phyloP scores from a whole-genome alignment of 1,140 invertebrate species.

The Aphaenogaster rudis region DNA sequence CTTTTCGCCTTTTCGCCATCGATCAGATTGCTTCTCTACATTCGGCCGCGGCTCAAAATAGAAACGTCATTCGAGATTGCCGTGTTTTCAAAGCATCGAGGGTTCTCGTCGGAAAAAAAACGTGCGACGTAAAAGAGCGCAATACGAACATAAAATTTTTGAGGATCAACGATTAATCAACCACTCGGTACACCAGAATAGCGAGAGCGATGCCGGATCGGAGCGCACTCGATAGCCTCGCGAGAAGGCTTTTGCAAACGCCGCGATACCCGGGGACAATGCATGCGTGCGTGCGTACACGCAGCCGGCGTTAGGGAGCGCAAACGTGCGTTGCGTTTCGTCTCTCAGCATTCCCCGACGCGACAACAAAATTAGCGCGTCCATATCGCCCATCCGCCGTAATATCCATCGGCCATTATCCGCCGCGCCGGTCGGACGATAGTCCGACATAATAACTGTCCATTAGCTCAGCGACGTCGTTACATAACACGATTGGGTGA shows the following conservation, averaged over 20 bases:
- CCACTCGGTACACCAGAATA: conserved; percentile 11
- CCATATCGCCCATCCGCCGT: conserved; percentile 21
- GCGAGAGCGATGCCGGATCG: neutral
- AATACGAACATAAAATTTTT: neutral
- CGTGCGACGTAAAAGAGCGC: neutral
- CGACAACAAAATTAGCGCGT: conserved; percentile 49
- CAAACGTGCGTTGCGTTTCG: conserved; percentile 29
- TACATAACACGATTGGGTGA: conserved; percentile 40
- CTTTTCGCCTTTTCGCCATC: neutral
- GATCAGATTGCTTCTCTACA: neutral
- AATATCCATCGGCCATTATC: conserved; percentile 52
- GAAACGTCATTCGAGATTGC: neutral
- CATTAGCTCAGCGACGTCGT: conserved; percentile 39
- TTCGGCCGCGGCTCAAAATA: neutral
- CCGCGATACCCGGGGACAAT: conserved; percentile 59
- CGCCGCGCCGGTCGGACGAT: conserved; percentile 31
- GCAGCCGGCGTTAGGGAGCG: conserved; percentile 26
- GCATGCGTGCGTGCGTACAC: neutral
- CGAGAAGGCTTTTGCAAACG: conserved; percentile 55
- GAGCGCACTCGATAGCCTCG: conserved; percentile 13
- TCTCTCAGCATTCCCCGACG: neutral
- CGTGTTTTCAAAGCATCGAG: conserved; percentile 7
- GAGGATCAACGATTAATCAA: conserved; percentile 38
- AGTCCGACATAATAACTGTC: conserved; percentile 50
- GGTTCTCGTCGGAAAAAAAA: neutral